A percentile compares a stretch with the other conserved stretches of the same genome.
These are phyloP conservation scores for Eupeodes latifasciatus DNA, from an alignment of 2,888 invertebrate species.

Conservation along the genomic window DNA sequence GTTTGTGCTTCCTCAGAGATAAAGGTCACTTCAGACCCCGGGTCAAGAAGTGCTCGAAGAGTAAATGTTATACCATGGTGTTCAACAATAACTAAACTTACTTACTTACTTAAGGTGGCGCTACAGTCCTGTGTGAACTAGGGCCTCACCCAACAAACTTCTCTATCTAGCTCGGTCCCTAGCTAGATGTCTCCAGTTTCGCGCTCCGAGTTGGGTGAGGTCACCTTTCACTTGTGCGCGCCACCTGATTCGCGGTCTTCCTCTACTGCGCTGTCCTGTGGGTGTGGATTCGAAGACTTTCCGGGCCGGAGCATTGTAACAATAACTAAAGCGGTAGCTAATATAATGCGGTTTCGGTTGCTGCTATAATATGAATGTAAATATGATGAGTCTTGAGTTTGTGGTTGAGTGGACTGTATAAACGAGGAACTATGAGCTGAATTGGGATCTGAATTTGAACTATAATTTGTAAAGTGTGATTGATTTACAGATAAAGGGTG, in stretches of 20 bases:
- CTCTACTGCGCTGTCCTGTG: no score
- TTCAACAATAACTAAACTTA: slow-evolving; percentile 3
- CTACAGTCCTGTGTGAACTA: no score
- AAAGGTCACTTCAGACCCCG: slow-evolving; percentile 15
- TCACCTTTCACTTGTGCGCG: no score
- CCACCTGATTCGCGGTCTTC: no score
- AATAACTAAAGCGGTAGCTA: slow-evolving; percentile 15
- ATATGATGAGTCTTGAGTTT: not conserved
- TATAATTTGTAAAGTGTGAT: not conserved
- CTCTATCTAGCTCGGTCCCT: no score
- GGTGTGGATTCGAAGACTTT: no score
- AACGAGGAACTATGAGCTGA: not conserved
- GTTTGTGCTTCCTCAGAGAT: slow-evolving; percentile 15
- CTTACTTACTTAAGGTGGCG: no score
- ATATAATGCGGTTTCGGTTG: not conserved
- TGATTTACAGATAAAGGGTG: not conserved
- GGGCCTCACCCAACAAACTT: no score
- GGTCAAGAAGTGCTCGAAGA: slow-evolving; percentile 14
- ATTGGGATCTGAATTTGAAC: not conserved
- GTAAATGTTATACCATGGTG: slow-evolving; percentile 5
- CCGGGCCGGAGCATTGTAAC: no score
- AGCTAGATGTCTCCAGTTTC: no score
- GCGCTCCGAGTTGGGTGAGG: no score
- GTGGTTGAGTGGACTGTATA: slow-evolving; percentile 4
- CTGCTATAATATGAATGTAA: slow-evolving; percentile 4